Evolutionary conservation across 2,113 vertebrate species (phyloP), one percentile per base, ranked within the genome.

Genomic region (Grantiella picta): DNA sequence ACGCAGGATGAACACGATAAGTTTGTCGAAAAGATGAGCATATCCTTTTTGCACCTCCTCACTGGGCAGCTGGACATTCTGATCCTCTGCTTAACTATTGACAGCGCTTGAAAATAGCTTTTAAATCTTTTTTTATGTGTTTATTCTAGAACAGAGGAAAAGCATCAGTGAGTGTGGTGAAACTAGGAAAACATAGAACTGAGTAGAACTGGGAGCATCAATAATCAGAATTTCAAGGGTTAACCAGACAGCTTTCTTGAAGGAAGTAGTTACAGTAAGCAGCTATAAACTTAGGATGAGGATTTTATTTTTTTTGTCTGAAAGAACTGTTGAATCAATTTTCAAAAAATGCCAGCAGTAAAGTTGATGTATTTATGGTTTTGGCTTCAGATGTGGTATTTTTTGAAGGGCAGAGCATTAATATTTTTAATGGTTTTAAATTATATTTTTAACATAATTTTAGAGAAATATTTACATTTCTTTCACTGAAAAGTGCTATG

Each of bases 1-100:
- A 98, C 94, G 14, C 98, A 99, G 25, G 98, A 99, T 82, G 92
- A 92, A 9, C 98, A 98, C n/a, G 99, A 99, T 97, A 99, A 99
- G 98, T 99, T 99, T 97, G 98, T 99, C 42, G 98, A 99, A 95
- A 99, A 99, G 96, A 99, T 99, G 99, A 98, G 95, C 24, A 99
- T 99, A 99, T 99, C 99, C 99, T 99, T 99, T 98, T 60, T 89
- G 45, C 36, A 3, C 8, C 1, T 80, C 28, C 42, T 44, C 3
- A 0, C 27, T 82, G 81, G 31, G 16, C 15, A 33, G 56, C 53
- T 82, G 36, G 23, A 44, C 56, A 1, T 29, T 77, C 73, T 81
- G 7, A 54, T 82, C 11, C 2, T 87, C 47, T 93, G n/a, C 52
- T 28, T 4, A 29, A 86, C n/a, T 50, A 29, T 72, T 60, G 54